These are phyloP conservation scores for Bradysia coprophila DNA, from an alignment of 1,140 invertebrate species.

Conservation along the genomic window DNA sequence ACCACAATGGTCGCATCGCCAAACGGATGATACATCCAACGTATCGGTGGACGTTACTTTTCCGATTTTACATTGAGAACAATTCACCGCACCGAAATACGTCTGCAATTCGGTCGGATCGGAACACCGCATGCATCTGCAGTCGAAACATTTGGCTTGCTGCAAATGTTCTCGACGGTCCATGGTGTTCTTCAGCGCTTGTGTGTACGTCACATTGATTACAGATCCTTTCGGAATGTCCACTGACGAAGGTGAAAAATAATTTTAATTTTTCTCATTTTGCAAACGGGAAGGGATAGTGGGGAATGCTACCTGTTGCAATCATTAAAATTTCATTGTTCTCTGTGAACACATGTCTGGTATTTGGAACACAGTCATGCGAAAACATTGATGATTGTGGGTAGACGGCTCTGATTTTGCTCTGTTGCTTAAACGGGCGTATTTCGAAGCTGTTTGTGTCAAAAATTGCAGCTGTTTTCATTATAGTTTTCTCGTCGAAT, in stretches of 20 bases:
- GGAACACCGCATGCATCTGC: slow-evolving; percentile 35
- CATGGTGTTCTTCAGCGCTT: slow-evolving; percentile 42
- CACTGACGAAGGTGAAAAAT: slow-evolving; percentile 8
- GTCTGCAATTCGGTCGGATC: slow-evolving; percentile 43
- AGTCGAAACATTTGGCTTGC: slow-evolving; percentile 42
- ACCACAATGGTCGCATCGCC: slow-evolving; percentile 41
- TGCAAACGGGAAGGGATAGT: background rate
- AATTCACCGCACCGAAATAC: slow-evolving; percentile 39
- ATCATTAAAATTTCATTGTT: slow-evolving; percentile 29
- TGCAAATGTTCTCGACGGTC: slow-evolving; percentile 37
- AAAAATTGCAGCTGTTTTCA: slow-evolving; percentile 41
- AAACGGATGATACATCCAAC: slow-evolving; percentile 31
- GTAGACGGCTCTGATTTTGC: slow-evolving; percentile 36
- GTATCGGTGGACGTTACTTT: slow-evolving; percentile 32
- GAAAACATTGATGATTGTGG: slow-evolving; percentile 37
- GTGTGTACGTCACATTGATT: slow-evolving; percentile 44
- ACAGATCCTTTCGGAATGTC: slow-evolving; percentile 41
- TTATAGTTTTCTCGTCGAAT: slow-evolving; percentile 34
- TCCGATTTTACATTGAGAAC: slow-evolving; percentile 13
- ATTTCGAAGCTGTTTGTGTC: slow-evolving; percentile 48
- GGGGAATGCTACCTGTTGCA: slow-evolving; percentile 24
- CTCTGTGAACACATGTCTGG: slow-evolving; percentile 37
- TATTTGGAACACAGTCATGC: slow-evolving; percentile 44
- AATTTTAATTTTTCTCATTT: background rate
- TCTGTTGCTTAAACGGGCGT: slow-evolving; percentile 22